Evolutionary conservation across 2,888 invertebrate species (phyloP), one percentile per base, ranked within the genome.

Genomic region (Selenia dentaria): DNA sequence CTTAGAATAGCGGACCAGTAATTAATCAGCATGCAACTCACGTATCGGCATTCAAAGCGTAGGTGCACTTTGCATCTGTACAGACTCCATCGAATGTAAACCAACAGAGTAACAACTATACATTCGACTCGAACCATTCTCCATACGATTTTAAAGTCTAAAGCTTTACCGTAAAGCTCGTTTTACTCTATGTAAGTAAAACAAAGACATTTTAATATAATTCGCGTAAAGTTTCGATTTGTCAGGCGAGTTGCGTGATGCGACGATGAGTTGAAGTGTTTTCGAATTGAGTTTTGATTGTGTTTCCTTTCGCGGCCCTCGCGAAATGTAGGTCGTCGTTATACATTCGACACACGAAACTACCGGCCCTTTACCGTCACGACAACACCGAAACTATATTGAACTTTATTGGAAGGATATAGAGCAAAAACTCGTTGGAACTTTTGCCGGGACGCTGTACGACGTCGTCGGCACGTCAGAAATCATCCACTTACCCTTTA

Each of bases 251-350:
- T 75, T 75, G 71, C 75, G 79, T 66, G 79, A 75, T 75, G 65
- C 64, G 66, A 59, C 70, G 73, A 79, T 75, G 75, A 74, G 79
- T 71, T 72, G 64, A 77, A 82, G 79, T 80, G 82, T 80, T 79
- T 75, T 74, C 70, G 70, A 76, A 81, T 80, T 71, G 81, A 79
- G 82, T 82, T 84, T 78, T 81, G 83, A 83, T 83, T 83, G 79
- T 81, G 74, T 80, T 80, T 69, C 70, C 74, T 58, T 59, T 67
- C 67, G 66, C 70, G 61, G 67, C 66, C 68, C 69, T 70, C 71
- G 71, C 74, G 65, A 62, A 77, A 79, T 74, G 65, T 74, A 64
- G 71, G 71, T 58, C 74, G 66, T 72, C 67, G 73, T 84, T 84
- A 83, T 68, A 69, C 68, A 84, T 83, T 81, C 83, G 77, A 65